Evolutionary conservation across 2,113 vertebrate genomes (phyloP).

Genomic region (Mastomys natalensis): DNA sequence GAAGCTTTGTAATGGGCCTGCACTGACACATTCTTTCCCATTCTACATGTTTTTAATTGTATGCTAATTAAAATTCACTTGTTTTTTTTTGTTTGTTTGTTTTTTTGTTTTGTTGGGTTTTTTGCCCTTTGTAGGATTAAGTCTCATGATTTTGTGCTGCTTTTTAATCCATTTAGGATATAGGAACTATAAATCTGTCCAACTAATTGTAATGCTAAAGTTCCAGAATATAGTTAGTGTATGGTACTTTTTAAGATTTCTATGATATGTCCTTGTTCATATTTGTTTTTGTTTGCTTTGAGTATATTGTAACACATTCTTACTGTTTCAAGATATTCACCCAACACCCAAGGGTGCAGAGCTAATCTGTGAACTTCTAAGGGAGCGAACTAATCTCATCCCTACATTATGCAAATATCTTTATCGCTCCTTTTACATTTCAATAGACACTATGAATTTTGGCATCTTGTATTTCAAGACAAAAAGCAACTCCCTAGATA

Average conservation of each 20-base stretch:
- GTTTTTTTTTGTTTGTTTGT: neutral
- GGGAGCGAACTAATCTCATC: neutral
- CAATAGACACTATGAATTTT: neutral
- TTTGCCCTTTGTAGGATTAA: neutral
- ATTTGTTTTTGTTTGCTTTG: conserved; percentile 23
- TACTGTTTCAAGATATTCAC: neutral
- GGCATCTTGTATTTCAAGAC: conserved; percentile 46
- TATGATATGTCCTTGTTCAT: neutral
- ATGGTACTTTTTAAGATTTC: neutral
- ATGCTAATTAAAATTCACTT: neutral
- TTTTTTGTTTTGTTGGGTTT: no score
- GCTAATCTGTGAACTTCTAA: neutral
- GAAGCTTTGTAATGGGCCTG: neutral
- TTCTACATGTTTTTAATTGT: neutral
- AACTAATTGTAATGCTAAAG: neutral
- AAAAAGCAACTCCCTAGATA: conserved; percentile 21
- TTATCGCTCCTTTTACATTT: conserved; percentile 9
- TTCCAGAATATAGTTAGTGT: neutral
- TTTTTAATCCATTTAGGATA: neutral
- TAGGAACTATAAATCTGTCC: neutral
- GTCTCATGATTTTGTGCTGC: neutral
- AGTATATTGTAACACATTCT: neutral
- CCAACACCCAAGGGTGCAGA: neutral
- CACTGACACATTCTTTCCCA: neutral
- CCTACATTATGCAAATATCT: conserved; percentile 50